Conservation (phyloP, 1,140 invertebrate species). For the Drosophila bocqueti region DNA sequence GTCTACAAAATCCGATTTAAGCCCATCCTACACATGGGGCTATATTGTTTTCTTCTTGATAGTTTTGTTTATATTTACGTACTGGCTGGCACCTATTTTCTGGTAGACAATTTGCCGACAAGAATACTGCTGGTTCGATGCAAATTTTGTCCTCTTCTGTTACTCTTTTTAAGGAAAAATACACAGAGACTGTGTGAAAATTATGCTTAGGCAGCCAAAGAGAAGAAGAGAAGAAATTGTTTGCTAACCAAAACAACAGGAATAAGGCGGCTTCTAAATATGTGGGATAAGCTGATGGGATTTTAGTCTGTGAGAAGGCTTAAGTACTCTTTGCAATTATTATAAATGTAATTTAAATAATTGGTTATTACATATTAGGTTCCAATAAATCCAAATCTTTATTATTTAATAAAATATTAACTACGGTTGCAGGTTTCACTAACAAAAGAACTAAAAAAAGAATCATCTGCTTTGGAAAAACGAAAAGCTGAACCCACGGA, state of each 20-base stretch:
- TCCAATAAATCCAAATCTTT: not conserved
- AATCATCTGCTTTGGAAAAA: conserved; percentile 35
- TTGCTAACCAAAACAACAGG: conserved; percentile 22
- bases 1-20: not conserved
- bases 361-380: not conserved
- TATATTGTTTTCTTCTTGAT: conserved; percentile 6
- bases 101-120: conserved; percentile 14
- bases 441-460: conserved; percentile 13
- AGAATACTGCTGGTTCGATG: conserved; percentile 24
- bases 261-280: conserved; percentile 2
- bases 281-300: conserved; percentile 26
- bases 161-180: conserved; percentile 28
- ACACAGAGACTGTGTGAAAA: conserved; percentile 41
- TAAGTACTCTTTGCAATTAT: not conserved
- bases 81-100: conserved; percentile 3
- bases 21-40: not conserved
- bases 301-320: conserved; percentile 12
- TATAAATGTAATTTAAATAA: not conserved
- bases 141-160: conserved; percentile 24
- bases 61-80: conserved; percentile 17
- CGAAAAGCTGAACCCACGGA: conserved; percentile 32
- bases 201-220: conserved; percentile 45
- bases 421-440: not conserved
- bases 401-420: not conserved
- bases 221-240: conserved; percentile 12